A percentile compares a stretch with the other conserved stretches of the same genome.
phyloP scores from a whole-genome alignment of 2,888 invertebrate genomes.

The Eueremaeus valkanovi region DNA sequence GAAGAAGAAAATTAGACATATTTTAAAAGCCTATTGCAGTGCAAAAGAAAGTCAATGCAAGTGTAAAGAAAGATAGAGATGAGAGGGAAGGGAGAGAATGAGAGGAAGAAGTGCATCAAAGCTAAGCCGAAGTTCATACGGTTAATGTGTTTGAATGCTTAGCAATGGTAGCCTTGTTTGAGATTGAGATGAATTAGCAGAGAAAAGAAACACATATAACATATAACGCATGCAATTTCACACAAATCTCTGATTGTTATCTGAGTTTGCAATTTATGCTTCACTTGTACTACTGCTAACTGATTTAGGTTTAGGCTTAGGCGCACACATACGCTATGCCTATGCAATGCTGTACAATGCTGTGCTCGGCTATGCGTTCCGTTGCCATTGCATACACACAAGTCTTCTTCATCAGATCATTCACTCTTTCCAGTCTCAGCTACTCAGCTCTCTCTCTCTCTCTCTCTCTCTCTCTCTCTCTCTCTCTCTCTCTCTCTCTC shows the following conservation, averaged over 20 bases:
- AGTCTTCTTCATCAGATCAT: neutral
- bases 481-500: conserved; percentile 10
- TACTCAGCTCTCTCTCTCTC: no score
- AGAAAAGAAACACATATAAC: conserved; percentile 19
- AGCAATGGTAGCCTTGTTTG: neutral
- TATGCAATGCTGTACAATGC: no score
- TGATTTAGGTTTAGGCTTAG: no score
- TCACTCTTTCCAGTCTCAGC: neutral
- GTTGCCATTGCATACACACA: no score
- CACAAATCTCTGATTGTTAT: conserved; percentile 33
- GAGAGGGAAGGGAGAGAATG: no score
- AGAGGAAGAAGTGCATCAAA: neutral
- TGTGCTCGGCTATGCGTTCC: no score
- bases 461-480: neutral
- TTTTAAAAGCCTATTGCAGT: neutral
- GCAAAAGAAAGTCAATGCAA: neutral
- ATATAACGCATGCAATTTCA: conserved; percentile 19
- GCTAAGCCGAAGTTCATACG: neutral
- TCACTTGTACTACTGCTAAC: conserved; percentile 8
- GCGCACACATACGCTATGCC: neutral
- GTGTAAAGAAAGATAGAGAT: no score
- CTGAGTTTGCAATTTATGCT: conserved; percentile 27
- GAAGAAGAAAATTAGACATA: no score
- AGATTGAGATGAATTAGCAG: conserved; percentile 28
- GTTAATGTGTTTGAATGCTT: conserved; percentile 1